Conservation (phyloP, 2,888 invertebrate genomes). For the Druceiella hillmani region DNA sequence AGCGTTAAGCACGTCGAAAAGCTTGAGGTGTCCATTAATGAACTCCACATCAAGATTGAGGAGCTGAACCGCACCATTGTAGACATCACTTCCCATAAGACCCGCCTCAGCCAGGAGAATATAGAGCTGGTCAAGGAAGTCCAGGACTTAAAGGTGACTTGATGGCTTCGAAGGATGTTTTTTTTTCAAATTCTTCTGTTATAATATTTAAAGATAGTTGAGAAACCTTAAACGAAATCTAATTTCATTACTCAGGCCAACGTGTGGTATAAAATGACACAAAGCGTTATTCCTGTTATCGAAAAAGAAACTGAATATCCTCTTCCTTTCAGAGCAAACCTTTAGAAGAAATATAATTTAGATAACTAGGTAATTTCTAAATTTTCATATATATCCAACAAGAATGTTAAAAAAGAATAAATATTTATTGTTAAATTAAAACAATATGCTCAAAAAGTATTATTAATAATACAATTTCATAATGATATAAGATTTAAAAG, state of each 20-base stretch:
- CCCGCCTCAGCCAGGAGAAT: constrained; percentile 91
- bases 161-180: background rate
- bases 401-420: too few relatives aligned
- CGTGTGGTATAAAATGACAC: too few relatives aligned
- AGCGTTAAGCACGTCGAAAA: constrained; percentile 81
- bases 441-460: background rate
- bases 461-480: constrained; percentile 8
- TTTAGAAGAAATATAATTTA: too few relatives aligned
- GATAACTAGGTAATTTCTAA: too few relatives aligned
- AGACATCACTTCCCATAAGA: constrained; percentile 96
- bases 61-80: constrained; percentile 96
- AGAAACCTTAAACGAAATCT: too few relatives aligned
- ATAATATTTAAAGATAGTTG: too few relatives aligned
- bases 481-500: constrained; percentile 4
- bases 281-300: too few relatives aligned
- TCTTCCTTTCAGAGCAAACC: too few relatives aligned
- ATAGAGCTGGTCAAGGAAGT: constrained; percentile 92
- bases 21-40: constrained; percentile 86
- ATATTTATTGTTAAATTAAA: constrained; percentile 2
- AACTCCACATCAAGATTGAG: constrained; percentile 92
- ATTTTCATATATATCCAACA: too few relatives aligned
- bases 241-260: too few relatives aligned
- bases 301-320: too few relatives aligned
- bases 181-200: too few relatives aligned
- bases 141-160: constrained; percentile 82